Evolutionary conservation across 2,888 invertebrate genomes (phyloP).

Genomic region (Lissocephala sabroskyi): DNA sequence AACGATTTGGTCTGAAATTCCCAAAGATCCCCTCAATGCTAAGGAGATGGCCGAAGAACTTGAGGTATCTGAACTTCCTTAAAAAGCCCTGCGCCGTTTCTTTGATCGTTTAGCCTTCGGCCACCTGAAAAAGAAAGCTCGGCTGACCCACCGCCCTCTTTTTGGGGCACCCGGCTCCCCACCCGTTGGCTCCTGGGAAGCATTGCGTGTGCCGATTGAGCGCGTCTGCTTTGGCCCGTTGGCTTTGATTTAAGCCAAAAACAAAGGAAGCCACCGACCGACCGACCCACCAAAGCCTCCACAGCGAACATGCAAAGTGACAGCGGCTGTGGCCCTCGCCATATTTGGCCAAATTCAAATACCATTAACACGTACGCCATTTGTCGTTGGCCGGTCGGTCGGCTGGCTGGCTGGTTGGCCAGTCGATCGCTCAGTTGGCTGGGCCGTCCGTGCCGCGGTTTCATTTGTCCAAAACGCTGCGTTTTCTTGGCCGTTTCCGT

Average conservation of each 20-base stretch:
- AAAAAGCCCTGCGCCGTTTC: no score
- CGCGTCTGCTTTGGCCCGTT: slow-evolving; percentile 26
- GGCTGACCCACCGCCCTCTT: no score
- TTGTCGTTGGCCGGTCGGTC: slow-evolving; percentile 35
- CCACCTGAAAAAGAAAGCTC: no score
- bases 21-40: no score
- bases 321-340: slow-evolving; percentile 50
- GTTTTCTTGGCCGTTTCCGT: slow-evolving; percentile 43
- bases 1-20: no score
- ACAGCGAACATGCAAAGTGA: slow-evolving; percentile 57
- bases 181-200: no score
- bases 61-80: no score
- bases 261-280: slow-evolving; percentile 21
- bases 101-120: no score
- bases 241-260: slow-evolving; percentile 21
- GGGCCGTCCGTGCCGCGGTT: slow-evolving; percentile 13
- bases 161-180: no score
- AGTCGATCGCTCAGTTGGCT: background rate
- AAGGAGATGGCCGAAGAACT: no score
- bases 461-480: slow-evolving; percentile 35
- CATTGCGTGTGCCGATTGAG: slow-evolving; percentile 42
- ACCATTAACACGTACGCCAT: slow-evolving; percentile 70
- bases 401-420: background rate
- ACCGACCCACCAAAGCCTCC: slow-evolving; percentile 17
- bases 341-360: slow-evolving; percentile 71